Evolutionary conservation across 2,888 invertebrate genomes (phyloP).

Genomic region (Pocota personata): DNA sequence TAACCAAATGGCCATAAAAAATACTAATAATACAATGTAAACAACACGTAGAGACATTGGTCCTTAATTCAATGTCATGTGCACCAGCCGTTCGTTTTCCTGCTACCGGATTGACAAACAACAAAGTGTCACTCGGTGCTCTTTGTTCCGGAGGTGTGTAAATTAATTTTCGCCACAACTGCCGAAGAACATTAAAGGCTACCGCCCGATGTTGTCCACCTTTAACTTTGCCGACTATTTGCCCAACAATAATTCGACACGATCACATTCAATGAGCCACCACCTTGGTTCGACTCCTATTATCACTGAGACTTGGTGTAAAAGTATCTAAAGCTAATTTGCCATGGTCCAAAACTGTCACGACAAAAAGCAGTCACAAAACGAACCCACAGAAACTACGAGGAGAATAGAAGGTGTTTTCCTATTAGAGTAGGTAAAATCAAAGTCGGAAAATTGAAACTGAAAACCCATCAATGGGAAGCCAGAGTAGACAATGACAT

Average conservation of each 20-base stretch:
- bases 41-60: slow-evolving; percentile 26
- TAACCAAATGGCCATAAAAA: background rate
- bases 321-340: slow-evolving; percentile 66
- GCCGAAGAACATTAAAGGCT: slow-evolving; percentile 45
- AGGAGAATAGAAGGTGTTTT: slow-evolving; percentile 9
- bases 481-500: slow-evolving; percentile 56
- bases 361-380: slow-evolving; percentile 34
- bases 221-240: slow-evolving; percentile 60
- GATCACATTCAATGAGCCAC: slow-evolving; percentile 46
- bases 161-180: slow-evolving; percentile 38
- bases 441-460: slow-evolving; percentile 48
- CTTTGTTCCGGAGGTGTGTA: slow-evolving; percentile 25
- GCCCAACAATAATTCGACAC: slow-evolving; percentile 70
- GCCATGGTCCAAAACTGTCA: slow-evolving; percentile 68
- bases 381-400: slow-evolving; percentile 6
- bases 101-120: slow-evolving; percentile 46
- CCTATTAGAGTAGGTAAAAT: background rate
- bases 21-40: slow-evolving; percentile 29
- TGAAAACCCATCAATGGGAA: slow-evolving; percentile 39
- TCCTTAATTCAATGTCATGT: slow-evolving; percentile 47
- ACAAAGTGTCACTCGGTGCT: slow-evolving; percentile 14
- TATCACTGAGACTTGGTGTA: slow-evolving; percentile 6
- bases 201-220: slow-evolving; percentile 37
- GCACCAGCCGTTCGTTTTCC: background rate
- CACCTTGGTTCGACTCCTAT: slow-evolving; percentile 15